phyloP scores from a whole-genome alignment of 30 jellyfish, hydroid and myxozoan species.

The Chironex yamaguchii region DNA sequence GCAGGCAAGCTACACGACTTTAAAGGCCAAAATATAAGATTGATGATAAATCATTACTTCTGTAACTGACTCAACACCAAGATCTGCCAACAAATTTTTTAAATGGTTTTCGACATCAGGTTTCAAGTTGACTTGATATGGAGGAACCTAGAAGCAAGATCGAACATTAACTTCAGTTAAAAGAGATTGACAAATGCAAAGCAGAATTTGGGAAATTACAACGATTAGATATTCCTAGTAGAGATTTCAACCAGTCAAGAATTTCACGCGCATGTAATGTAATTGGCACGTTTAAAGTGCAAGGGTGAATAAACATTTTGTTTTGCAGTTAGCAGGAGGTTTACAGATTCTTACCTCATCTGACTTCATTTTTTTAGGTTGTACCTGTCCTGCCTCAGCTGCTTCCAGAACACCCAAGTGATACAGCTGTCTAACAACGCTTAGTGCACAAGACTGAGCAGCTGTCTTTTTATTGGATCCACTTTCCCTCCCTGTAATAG shows the following conservation, averaged over 20 bases:
- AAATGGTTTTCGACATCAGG: constrained; percentile 75
- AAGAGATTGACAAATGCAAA: no score
- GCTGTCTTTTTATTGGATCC: constrained; percentile 93
- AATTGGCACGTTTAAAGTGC: no score
- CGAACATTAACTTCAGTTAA: no score
- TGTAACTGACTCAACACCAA: constrained; percentile 75
- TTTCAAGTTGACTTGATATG: constrained; percentile 79
- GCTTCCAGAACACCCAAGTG: constrained; percentile 95
- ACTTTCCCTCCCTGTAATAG: constrained; percentile 84
- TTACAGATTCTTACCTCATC: constrained; percentile 95
- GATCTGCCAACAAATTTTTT: constrained; percentile 34
- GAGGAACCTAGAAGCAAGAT: constrained; percentile 66
- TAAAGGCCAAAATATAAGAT: no score
- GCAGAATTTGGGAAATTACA: neutral
- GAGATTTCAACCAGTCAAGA: no score
- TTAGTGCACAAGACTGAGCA: constrained; percentile 94
- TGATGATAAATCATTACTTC: no score
- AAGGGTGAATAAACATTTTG: no score
- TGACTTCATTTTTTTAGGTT: constrained; percentile 72
- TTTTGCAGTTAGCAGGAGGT: neutral
- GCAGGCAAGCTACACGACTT: no score
- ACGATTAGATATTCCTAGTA: no score
- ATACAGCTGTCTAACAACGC: constrained; percentile 92
- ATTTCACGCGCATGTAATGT: no score
- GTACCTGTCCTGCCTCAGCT: constrained; percentile 96